Base-by-base conservation (phyloP, 2,888 invertebrate genomes). In the Pilophorus perplexus region DNA sequence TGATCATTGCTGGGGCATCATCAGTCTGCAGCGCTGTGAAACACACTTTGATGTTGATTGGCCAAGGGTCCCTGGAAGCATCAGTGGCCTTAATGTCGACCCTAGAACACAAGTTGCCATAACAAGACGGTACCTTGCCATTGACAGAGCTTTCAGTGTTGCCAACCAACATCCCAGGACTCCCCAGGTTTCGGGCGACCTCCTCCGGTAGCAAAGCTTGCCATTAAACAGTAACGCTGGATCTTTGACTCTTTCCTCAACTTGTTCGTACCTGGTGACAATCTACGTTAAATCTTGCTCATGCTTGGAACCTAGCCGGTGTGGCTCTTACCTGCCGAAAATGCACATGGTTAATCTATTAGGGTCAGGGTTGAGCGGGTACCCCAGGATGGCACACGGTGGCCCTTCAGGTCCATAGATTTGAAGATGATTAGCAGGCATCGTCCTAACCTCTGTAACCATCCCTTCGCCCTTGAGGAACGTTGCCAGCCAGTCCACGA, bases 161-260 rank as follows among this genome's bases (percentile, higher is more conserved):
- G 66, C 50, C 4, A 66, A 37, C 66, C 66, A 66, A 5, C 28
- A 28, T 2, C 57, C 55, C 10, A 66, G 55, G 6, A 66, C 66
- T 16, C 57, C 57, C 66, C 66, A 66, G 6, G 46, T 66, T 46
- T 66, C 66, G 1, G 66, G 66, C 4, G 55, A 22, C 22, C 57
- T 38, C n/a, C 66, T 37, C n/a, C 66, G 14, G 12, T 37, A 44
- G 57, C 50, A 52, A 14, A 66, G 23, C n/a, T 20, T 50, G 3
- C 66, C 66, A n/a, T 59, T 52, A 23, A 66, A 55, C n/a, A 66
- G 37, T 1, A 66, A 48, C 10, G 66, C 55, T 5, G 66, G 66
- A 46, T 66, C 66, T 27, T 66, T 66, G 22, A 57, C 16, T n/a
- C 46, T 20, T 10, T 50, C 48, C 22, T 66, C 66, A 1, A 40